Conservation (phyloP, 1,140 invertebrate species). For the Doryteuthis pealeii region DNA sequence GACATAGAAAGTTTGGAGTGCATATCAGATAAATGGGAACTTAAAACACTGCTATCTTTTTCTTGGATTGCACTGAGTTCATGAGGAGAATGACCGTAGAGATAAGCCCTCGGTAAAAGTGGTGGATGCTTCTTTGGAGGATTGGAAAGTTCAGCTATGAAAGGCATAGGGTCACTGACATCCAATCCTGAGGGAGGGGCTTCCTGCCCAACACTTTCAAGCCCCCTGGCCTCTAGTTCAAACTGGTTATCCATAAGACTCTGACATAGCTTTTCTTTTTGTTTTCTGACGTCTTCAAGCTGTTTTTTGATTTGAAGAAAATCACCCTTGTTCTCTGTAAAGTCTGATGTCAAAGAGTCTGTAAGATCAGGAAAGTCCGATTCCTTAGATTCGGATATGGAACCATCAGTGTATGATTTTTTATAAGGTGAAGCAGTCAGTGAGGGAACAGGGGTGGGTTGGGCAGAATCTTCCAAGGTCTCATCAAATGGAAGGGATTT, state of each 20-base stretch:
- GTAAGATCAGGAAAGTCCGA: too few species aligned
- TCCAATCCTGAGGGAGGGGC: too few species aligned
- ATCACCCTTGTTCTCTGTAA: neutral
- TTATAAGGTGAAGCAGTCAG: neutral
- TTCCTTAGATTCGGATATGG: too few species aligned
- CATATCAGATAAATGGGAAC: neutral
- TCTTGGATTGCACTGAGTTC: conserved; percentile 10
- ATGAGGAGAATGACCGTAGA: conserved; percentile 1
- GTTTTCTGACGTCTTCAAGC: neutral
- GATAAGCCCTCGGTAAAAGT: neutral
- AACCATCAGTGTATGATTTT: too few species aligned
- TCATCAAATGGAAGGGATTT: conserved; percentile 2
- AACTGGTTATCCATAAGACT: too few species aligned
- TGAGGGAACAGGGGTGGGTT: neutral
- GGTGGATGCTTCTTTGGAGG: neutral
- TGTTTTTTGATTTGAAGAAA: neutral
- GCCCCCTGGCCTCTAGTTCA: too few species aligned
- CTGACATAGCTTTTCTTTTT: neutral
- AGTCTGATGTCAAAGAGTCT: too few species aligned
- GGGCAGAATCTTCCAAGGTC: neutral
- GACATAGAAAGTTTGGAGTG: neutral
- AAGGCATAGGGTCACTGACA: too few species aligned
- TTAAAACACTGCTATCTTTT: neutral
- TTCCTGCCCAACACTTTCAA: too few species aligned
- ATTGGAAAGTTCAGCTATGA: too few species aligned